Conservation (phyloP, 37 sponge, comb jelly and placozoan species). For the Eunapius fragilis region DNA sequence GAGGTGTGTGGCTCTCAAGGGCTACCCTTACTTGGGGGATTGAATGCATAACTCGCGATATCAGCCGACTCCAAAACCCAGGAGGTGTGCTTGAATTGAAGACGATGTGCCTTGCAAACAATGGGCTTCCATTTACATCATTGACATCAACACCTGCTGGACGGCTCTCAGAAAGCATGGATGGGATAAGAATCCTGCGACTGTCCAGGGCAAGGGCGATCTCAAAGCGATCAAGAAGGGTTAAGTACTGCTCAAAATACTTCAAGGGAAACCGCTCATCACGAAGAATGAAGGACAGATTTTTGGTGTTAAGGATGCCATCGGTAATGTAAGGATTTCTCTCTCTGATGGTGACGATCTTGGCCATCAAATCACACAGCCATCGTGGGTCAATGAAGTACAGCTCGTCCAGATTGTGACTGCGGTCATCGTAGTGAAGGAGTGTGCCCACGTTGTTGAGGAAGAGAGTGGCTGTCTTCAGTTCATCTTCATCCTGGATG, state of each 20-base stretch:
- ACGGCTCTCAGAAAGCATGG: constrained; percentile 64
- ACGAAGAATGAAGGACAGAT: constrained; percentile 45
- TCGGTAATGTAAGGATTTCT: constrained; percentile 64
- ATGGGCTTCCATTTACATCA: background rate
- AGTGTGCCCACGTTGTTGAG: constrained; percentile 69
- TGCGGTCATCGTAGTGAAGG: constrained; percentile 80
- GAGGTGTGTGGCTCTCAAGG: constrained; percentile 3
- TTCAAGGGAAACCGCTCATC: constrained; percentile 60
- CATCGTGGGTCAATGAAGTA: constrained; percentile 78
- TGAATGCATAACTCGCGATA: constrained; percentile 63
- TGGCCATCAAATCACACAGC: constrained; percentile 90
- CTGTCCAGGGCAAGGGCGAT: constrained; percentile 74
- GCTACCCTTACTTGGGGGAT: constrained; percentile 25
- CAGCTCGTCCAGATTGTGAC: constrained; percentile 60
- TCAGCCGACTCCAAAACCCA: constrained; percentile 79
- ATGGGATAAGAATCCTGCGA: constrained; percentile 66
- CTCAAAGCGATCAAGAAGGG: constrained; percentile 75
- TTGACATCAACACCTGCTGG: constrained; percentile 28
- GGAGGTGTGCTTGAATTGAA: constrained; percentile 52
- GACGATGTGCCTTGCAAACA: constrained; percentile 29
- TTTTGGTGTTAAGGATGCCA: constrained; percentile 51
- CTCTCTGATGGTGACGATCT: constrained; percentile 74
- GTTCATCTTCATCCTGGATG: constrained; percentile 58
- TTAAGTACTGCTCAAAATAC: constrained; percentile 65
- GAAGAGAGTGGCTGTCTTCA: constrained; percentile 67